Conservation (phyloP, 2,113 vertebrate genomes). For the zebrafish (Danio rerio) region DNA sequence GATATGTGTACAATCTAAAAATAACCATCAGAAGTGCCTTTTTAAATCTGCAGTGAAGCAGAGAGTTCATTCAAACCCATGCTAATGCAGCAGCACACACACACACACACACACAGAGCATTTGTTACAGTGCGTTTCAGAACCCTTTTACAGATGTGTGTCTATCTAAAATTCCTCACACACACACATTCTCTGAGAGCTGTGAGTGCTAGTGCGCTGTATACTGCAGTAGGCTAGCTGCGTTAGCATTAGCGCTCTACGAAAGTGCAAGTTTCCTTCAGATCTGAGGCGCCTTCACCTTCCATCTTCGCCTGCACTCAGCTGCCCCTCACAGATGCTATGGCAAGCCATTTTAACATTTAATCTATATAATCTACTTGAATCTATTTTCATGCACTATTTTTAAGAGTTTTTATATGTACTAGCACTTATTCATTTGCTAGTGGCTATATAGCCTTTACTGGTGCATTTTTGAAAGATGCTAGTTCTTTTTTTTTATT, state of each 20-base stretch:
- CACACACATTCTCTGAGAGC: neutral
- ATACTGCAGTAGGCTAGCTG: constrained; percentile 13
- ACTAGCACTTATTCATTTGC: too few relatives aligned
- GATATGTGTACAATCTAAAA: constrained; percentile 74
- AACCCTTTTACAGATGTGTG: neutral
- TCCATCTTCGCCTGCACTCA: constrained; percentile 64
- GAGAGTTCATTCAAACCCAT: constrained; percentile 71
- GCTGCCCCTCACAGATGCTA: neutral
- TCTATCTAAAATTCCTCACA: constrained; percentile 8
- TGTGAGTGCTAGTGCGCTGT: neutral
- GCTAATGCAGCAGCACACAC: constrained; percentile 60
- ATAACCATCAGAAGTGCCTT: constrained; percentile 75
- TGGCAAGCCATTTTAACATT: too few relatives aligned
- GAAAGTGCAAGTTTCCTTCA: constrained; percentile 35
- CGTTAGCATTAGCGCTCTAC: constrained; percentile 34
- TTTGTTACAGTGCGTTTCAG: neutral
- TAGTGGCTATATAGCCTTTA: too few relatives aligned
- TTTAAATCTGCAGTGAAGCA: constrained; percentile 73
- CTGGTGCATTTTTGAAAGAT: too few relatives aligned
- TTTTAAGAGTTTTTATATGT: too few relatives aligned
- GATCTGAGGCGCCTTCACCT: constrained; percentile 63
- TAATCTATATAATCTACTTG: too few relatives aligned
- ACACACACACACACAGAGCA: constrained; percentile 4
- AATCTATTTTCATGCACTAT: too few relatives aligned
- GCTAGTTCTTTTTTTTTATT: too few relatives aligned